These are phyloP conservation scores for Clamator glandarius DNA, from an alignment of 2,797 vertebrate species.

Conservation along the genomic window DNA sequence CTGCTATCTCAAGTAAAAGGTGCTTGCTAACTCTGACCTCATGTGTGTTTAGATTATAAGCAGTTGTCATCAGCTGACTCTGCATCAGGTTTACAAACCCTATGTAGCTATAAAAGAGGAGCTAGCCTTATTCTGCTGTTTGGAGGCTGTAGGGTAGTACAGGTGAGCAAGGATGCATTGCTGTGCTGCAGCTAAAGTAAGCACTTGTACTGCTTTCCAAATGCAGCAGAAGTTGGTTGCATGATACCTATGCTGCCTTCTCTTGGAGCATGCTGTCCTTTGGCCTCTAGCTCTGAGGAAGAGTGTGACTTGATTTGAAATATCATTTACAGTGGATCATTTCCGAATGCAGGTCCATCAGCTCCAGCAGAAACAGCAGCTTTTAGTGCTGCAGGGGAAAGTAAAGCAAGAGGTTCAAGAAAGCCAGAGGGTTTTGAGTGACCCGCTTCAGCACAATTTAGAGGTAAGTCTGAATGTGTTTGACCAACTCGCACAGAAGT, in stretches of 20 bases:
- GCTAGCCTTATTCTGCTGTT: rapidly evolving
- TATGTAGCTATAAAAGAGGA: neutral
- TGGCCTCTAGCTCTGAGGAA: neutral
- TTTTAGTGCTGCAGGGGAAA: constrained; percentile 44
- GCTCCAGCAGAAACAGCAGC: constrained; percentile 32
- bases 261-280: neutral
- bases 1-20: neutral
- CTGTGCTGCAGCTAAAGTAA: neutral
- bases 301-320: neutral
- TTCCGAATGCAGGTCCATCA: constrained; percentile 29
- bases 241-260: neutral
- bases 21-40: neutral
- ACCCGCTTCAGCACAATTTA: constrained; percentile 5
- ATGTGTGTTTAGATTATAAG: neutral
- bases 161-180: rapidly evolving
- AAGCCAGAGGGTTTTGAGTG: constrained; percentile 41
- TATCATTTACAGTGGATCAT: rapidly evolving
- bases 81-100: neutral
- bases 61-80: neutral
- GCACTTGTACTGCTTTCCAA: rapidly evolving
- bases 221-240: neutral
- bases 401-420: constrained; percentile 59
- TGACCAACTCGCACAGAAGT: neutral
- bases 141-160: rapidly evolving
- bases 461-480: constrained; percentile 52